Evolutionary conservation across 2,888 invertebrate genomes (phyloP).

Genomic region (Norana najaformis): DNA sequence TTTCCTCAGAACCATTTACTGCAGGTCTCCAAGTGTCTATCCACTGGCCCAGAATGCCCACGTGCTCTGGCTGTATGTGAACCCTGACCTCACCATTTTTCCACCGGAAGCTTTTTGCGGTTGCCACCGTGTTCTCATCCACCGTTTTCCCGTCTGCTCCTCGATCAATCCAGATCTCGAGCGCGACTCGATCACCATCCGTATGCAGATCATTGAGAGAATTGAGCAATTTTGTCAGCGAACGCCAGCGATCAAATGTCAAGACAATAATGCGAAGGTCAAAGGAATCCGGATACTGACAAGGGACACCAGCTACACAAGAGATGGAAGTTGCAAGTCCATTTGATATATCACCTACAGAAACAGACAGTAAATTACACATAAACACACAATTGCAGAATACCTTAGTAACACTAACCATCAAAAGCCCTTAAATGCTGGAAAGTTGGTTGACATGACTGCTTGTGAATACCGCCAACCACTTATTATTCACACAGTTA

Average conservation of each 20-base stretch:
- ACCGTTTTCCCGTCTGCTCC: conserved; percentile 15
- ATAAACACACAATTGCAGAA: neutral
- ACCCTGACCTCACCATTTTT: conserved; percentile 36
- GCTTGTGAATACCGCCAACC: no score
- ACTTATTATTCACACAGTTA: no score
- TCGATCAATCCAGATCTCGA: conserved; percentile 44
- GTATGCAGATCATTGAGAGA: conserved; percentile 40
- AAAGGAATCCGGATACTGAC: conserved; percentile 34
- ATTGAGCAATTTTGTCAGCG: conserved; percentile 39
- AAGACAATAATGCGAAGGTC: conserved; percentile 45
- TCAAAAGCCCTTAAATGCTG: no score
- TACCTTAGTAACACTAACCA: no score
- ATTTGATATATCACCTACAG: neutral
- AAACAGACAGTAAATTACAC: conserved; percentile 2
- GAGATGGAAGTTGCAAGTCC: neutral
- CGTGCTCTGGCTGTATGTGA: conserved; percentile 40
- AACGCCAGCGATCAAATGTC: conserved; percentile 41
- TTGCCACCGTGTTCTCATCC: neutral
- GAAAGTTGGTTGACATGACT: no score
- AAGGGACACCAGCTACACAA: conserved; percentile 29
- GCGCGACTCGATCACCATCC: conserved; percentile 34
- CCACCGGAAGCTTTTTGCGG: conserved; percentile 22
- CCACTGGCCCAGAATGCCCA: conserved; percentile 45
- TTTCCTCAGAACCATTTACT: conserved; percentile 43
- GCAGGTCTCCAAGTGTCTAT: conserved; percentile 48